A percentile compares a stretch with the other conserved stretches of the same genome.
Conservation (phyloP, 2,797 vertebrate species). For the Enteromius radiatus region DNA sequence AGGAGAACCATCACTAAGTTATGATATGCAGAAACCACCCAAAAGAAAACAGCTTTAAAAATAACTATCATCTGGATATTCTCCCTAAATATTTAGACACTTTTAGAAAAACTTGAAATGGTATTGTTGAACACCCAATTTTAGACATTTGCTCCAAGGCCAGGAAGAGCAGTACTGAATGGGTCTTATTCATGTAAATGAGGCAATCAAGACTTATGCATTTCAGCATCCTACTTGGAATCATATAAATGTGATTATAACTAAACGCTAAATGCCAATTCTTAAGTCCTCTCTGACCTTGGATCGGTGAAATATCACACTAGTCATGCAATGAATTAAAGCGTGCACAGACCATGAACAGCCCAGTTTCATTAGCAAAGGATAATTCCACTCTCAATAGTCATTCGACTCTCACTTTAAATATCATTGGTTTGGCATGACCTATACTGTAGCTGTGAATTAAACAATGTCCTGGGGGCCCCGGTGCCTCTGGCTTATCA, state of each 20-base stretch:
- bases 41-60: too few relatives aligned
- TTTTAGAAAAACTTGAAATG: background rate
- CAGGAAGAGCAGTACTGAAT: background rate
- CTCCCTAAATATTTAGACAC: too few relatives aligned
- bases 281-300: constrained; percentile 38
- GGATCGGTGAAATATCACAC: constrained; percentile 42
- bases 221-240: background rate
- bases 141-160: background rate
- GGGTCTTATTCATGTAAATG: background rate
- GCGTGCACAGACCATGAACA: constrained; percentile 18
- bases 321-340: constrained; percentile 34
- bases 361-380: constrained; percentile 34
- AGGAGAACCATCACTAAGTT: too few relatives aligned
- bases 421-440: constrained; percentile 37
- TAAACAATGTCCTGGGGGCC: constrained; percentile 15
- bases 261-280: constrained; percentile 38
- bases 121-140: background rate
- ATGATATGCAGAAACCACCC: too few relatives aligned
- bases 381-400: constrained; percentile 1
- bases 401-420: constrained; percentile 12
- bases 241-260: constrained; percentile 40
- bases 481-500: background rate
- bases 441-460: constrained; percentile 14
- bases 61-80: too few relatives aligned
- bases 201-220: background rate